A percentile compares a stretch with the other conserved stretches of the same genome.
Evolutionary conservation across 1,140 invertebrate species (phyloP).

Genomic region (Calephelis nemesis): DNA sequence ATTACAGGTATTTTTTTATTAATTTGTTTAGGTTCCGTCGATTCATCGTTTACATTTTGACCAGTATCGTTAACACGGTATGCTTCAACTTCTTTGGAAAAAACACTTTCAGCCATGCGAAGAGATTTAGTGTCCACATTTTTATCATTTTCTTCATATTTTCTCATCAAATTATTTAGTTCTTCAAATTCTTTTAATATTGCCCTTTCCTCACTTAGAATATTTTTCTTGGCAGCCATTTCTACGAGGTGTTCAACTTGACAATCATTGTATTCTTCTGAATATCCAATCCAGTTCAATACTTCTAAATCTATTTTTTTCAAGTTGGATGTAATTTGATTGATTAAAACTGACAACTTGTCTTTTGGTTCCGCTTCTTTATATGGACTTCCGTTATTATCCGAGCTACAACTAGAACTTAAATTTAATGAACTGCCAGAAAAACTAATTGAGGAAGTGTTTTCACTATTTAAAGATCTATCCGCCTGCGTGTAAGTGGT

Average conservation of each 20-base stretch:
- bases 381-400: not conserved
- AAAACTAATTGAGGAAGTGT: constrained; percentile 25
- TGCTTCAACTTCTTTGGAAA: not conserved
- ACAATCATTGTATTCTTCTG: not conserved
- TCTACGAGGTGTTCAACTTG: constrained; percentile 8
- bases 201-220: constrained; percentile 7
- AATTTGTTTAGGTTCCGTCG: not conserved
- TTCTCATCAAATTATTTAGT: not conserved
- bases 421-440: constrained; percentile 15
- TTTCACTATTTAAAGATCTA: not conserved
- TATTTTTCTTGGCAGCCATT: not conserved
- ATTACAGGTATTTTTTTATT: not conserved
- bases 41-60: constrained; percentile 21
- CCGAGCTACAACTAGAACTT: constrained; percentile 11
- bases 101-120: not conserved
- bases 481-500: not conserved
- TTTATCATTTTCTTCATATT: not conserved
- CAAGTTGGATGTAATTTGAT: constrained; percentile 14
- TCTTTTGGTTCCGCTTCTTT: not conserved
- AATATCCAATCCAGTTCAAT: constrained; percentile 16
- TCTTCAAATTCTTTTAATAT: constrained; percentile 11
- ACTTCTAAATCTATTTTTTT: constrained; percentile 21
- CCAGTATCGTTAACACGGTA: constrained; percentile 11
- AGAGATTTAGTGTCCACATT: not conserved
- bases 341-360: constrained; percentile 6